Conservation (phyloP, 2,797 vertebrate genomes). For the Adrianichthys oophorus region DNA sequence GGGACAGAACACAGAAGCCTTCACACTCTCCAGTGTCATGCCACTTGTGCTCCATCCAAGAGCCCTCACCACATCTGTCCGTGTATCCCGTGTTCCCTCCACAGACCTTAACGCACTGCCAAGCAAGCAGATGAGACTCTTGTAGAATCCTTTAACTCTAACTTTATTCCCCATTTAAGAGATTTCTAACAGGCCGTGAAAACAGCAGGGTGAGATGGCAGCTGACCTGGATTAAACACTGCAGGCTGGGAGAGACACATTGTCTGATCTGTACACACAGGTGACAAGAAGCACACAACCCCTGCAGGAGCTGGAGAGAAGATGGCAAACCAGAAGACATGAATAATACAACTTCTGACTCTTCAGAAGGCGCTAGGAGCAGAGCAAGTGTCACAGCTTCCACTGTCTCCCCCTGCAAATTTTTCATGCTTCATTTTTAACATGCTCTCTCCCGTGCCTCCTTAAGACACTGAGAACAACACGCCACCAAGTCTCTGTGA, state of each 20-base stretch:
- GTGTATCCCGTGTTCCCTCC: conserved; percentile 31
- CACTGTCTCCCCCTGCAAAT: conserved; percentile 7
- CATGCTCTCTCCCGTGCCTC: conserved; percentile 2
- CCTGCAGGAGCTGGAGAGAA: conserved; percentile 34
- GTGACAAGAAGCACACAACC: conserved; percentile 43
- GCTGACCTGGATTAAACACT: conserved; percentile 65
- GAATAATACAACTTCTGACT: conserved; percentile 55
- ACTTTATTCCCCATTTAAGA: conserved; percentile 54
- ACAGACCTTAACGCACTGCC: conserved; percentile 34
- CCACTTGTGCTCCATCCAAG: conserved; percentile 53
- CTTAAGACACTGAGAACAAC: conserved; percentile 4
- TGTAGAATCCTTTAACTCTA: conserved; percentile 31
- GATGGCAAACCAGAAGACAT: conserved; percentile 41
- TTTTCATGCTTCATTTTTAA: conserved; percentile 24
- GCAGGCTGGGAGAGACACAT: conserved; percentile 46
- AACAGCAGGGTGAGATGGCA: conserved; percentile 48
- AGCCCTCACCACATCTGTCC: conserved; percentile 65
- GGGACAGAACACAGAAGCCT: conserved; percentile 39
- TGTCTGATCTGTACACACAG: conserved; percentile 42
- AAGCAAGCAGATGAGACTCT: conserved; percentile 64
- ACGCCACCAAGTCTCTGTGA: neutral
- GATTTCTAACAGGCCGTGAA: conserved; percentile 44
- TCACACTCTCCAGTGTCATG: conserved; percentile 22
- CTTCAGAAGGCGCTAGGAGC: conserved; percentile 31
- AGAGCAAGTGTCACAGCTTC: conserved; percentile 37